These are phyloP conservation scores for Melanotaenia trifasciata DNA, from an alignment of 2,797 vertebrate species.

Conservation along the genomic window DNA sequence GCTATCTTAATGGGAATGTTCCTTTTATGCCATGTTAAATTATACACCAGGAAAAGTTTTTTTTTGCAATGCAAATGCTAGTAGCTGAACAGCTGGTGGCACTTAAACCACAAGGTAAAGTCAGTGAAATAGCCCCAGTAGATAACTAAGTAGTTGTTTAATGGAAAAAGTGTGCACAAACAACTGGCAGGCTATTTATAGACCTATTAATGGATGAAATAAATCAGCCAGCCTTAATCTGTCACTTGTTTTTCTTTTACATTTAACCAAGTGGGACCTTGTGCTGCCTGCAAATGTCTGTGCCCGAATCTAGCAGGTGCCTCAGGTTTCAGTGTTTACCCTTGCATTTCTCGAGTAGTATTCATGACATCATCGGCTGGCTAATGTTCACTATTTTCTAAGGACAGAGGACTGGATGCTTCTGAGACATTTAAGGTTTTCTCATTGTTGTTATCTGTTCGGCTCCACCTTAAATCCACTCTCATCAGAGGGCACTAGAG, in stretches of 20 bases:
- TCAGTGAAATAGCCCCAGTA: no score
- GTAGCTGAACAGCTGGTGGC: background rate
- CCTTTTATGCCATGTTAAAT: background rate
- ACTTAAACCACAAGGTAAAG: background rate
- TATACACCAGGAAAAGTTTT: background rate
- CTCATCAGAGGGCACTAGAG: constrained; percentile 55
- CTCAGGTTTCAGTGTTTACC: background rate
- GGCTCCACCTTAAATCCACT: constrained; percentile 70
- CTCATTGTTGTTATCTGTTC: background rate
- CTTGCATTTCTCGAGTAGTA: background rate
- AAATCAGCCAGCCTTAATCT: background rate
- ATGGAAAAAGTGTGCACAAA: background rate
- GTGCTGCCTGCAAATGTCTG: background rate
- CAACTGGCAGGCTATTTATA: background rate
- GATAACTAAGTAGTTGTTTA: no score
- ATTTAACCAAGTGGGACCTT: background rate
- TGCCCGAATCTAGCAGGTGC: background rate
- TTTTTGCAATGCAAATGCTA: background rate
- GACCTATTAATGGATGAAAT: background rate
- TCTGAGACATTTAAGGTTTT: constrained; percentile 39
- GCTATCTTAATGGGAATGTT: no score
- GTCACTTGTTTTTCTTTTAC: background rate
- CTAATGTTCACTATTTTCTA: background rate
- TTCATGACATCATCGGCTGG: background rate
- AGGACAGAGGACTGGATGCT: background rate